phyloP scores from a whole-genome alignment of 1,140 invertebrate genomes.

The Trichonephila inaurata region DNA sequence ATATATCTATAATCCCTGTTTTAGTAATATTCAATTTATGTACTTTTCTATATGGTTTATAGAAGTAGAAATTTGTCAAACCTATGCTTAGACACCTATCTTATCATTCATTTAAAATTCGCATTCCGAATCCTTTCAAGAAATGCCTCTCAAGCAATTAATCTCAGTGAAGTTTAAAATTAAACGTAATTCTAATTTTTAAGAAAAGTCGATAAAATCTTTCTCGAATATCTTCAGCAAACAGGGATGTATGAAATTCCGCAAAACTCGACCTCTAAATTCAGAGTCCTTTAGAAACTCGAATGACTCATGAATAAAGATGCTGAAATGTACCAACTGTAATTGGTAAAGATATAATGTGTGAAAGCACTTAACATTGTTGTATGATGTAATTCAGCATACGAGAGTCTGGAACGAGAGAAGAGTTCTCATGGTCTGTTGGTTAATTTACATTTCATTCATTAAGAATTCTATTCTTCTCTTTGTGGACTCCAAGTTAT shows the following conservation, averaged over 20 bases:
- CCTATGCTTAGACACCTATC: too few relatives aligned
- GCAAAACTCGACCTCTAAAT: background rate
- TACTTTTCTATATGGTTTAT: too few relatives aligned
- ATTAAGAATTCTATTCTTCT: background rate
- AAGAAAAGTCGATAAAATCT: slow-evolving; percentile 1
- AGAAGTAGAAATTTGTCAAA: too few relatives aligned
- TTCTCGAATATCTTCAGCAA: background rate
- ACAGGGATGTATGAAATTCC: background rate
- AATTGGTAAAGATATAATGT: slow-evolving; percentile 27
- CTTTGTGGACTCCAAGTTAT: background rate
- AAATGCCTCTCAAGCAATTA: background rate
- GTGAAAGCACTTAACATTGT: slow-evolving; percentile 16
- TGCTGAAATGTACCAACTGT: slow-evolving; percentile 12
- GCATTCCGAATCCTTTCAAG: background rate
- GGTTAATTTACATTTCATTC: slow-evolving; percentile 37
- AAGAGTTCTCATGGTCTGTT: background rate
- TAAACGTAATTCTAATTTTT: background rate
- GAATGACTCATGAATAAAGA: slow-evolving; percentile 45
- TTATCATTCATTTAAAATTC: too few relatives aligned
- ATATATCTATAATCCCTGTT: too few relatives aligned
- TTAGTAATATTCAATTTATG: too few relatives aligned
- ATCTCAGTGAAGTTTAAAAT: background rate
- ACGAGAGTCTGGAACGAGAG: background rate
- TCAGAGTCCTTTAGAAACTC: background rate
- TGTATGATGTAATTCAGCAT: background rate